These are phyloP conservation scores for Loriculus beryllinus DNA, from an alignment of 2,797 vertebrate species.

Conservation along the genomic window DNA sequence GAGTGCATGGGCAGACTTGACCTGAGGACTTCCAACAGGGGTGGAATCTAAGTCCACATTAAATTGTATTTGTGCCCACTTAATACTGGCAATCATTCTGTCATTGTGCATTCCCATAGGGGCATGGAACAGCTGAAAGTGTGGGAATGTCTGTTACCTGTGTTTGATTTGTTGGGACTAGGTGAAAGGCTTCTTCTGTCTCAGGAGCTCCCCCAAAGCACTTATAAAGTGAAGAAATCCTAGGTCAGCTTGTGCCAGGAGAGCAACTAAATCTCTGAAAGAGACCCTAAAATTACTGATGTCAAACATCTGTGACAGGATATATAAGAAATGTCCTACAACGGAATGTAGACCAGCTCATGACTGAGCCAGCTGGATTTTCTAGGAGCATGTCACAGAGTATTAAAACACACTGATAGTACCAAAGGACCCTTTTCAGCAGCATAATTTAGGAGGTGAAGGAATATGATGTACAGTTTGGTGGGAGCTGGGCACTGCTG, in stretches of 20 bases:
- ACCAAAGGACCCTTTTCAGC: not conserved
- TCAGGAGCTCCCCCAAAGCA: accelerated
- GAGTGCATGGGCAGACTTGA: not conserved
- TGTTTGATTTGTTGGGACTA: not conserved
- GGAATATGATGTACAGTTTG: not conserved
- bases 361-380: not conserved
- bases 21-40: not conserved
- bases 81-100: not conserved
- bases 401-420: not conserved
- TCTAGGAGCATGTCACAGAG: not conserved
- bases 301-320: not conserved
- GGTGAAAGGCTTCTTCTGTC: not conserved
- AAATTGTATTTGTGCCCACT: not conserved
- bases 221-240: not conserved
- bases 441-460: not conserved
- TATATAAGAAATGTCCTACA: not conserved
- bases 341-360: not conserved
- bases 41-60: not conserved
- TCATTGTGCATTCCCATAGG: not conserved
- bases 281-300: not conserved
- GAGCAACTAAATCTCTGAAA: not conserved
- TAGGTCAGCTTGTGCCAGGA: not conserved
- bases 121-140: not conserved
- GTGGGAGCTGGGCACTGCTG: not conserved
- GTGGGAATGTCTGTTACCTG: accelerated